Conservation (phyloP, 30 jellyfish, hydroid and myxozoan species). For the Catostylus mosaicus region DNA sequence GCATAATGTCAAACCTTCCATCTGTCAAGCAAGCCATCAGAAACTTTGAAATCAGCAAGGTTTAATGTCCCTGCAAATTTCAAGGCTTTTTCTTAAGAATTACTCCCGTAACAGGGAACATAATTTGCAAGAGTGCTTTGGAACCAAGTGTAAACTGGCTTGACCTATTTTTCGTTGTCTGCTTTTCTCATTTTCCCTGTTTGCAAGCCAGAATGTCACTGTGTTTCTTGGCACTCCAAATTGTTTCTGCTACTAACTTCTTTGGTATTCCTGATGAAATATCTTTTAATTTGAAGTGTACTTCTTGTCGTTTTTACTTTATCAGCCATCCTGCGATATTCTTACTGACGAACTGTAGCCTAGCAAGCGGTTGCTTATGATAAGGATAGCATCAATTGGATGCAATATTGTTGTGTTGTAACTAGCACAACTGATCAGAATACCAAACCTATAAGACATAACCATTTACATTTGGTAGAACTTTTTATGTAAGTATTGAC, state of each 20-base stretch:
- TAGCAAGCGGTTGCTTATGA: no score
- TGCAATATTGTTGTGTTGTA: no score
- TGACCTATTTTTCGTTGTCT: conserved; percentile 20
- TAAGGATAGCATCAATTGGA: no score
- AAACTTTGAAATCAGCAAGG: not conserved
- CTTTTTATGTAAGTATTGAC: no score
- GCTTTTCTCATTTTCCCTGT: not conserved
- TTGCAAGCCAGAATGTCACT: conserved; percentile 12
- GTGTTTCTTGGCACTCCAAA: conserved; percentile 36
- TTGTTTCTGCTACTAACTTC: conserved; percentile 24
- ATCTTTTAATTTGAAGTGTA: not conserved
- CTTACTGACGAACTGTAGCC: no score
- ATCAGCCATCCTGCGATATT: no score
- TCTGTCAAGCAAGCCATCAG: conserved; percentile 40
- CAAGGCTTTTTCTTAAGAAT: not conserved
- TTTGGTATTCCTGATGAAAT: conserved; percentile 15
- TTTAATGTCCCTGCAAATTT: not conserved
- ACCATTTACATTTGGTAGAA: no score
- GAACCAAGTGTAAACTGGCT: conserved; percentile 39
- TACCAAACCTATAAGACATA: no score
- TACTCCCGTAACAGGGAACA: conserved; percentile 39
- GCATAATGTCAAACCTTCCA: not conserved
- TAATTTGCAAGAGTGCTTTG: conserved; percentile 37
- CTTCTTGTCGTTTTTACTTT: not conserved
- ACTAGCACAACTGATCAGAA: no score